Evolutionary conservation across 2,113 vertebrate genomes (phyloP), one percentile per base, ranked within the genome.

Genomic region (Macquaria australasica): DNA sequence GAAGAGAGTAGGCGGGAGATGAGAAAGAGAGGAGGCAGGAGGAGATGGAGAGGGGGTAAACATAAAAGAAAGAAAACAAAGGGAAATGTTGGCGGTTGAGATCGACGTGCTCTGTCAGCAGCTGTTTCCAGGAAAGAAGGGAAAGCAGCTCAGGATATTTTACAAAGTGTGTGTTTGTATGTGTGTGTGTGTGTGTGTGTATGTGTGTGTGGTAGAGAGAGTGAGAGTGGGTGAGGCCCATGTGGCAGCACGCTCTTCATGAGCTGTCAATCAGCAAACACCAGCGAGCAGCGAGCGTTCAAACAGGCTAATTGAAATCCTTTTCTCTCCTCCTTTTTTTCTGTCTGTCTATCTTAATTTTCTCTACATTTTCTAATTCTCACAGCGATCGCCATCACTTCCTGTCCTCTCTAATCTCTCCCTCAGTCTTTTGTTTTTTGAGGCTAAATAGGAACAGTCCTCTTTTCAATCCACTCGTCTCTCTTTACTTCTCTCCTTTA

Each of bases 261-360:
- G 66, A 88, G 73, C 76, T 85, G 86, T 87, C 87, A 91, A 70
- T 92, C 88, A 89, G 25, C 37, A 67, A 64, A 80, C 66, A 70
- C 28, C 59, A 70, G 81, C 5, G 2, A 76, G 63, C 76, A 79
- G 87, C 70, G 25, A 59, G 59, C 39, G 50, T 45, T 84, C 10
- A 77, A 81, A 82, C 28, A n/a, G 64, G 48, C 75, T 84, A 67
- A 87, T 73, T 86, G 80, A 75, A 90, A 86, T 72, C 87, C 31
- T 62, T 70, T 74, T 58, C 64, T 63, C 28, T 51, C 28, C 39
- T 48, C 14, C 55, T 72, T 53, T 28, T 11, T 66, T 63, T 60
- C 55, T 34, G 6, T 60, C 51, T 59, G 1, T 71, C 51, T 56
- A 14, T 50, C 20, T 25, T 74, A 55, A 25, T 48, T 80, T 68